Evolutionary conservation across 2,113 vertebrate species (phyloP).

Genomic region (Dromiciops gliroides): DNA sequence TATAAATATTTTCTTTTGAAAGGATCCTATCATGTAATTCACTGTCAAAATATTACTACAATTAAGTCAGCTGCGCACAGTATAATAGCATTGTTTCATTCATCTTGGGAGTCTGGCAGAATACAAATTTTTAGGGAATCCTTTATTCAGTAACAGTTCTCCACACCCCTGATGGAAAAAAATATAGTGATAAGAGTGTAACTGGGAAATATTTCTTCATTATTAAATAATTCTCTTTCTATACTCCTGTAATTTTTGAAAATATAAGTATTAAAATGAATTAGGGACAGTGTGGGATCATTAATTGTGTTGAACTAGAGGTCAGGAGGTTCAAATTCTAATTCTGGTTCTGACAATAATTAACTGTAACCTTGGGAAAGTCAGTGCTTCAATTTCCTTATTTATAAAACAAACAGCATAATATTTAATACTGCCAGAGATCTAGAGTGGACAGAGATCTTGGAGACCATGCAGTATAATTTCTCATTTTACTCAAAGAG

Average conservation of each 20-base stretch:
- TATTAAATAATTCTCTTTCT: slow-evolving; percentile 32
- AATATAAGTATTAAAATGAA: neutral
- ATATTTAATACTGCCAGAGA: neutral
- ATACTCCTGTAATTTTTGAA: slow-evolving; percentile 12
- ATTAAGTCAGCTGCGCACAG: slow-evolving; percentile 25
- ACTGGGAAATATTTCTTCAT: slow-evolving; percentile 22
- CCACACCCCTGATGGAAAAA: neutral
- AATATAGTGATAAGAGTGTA: neutral
- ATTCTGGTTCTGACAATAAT: neutral
- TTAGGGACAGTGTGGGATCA: neutral
- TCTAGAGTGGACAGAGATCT: neutral
- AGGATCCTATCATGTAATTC: slow-evolving; percentile 43
- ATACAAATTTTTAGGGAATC: neutral
- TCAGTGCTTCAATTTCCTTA: neutral
- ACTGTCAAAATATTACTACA: slow-evolving; percentile 43
- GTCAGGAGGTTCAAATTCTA: slow-evolving; percentile 7
- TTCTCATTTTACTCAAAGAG: neutral
- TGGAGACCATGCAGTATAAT: too few species aligned
- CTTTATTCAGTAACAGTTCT: neutral
- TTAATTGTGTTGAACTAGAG: neutral
- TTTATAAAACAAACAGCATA: neutral
- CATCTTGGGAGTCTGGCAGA: slow-evolving; percentile 37
- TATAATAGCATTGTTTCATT: neutral
- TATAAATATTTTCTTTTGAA: slow-evolving; percentile 57
- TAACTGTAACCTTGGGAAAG: slow-evolving; percentile 10